Evolutionary conservation across 2,797 vertebrate species (phyloP), one percentile per base, ranked within the genome.

Genomic region (Fistularia commersonii): DNA sequence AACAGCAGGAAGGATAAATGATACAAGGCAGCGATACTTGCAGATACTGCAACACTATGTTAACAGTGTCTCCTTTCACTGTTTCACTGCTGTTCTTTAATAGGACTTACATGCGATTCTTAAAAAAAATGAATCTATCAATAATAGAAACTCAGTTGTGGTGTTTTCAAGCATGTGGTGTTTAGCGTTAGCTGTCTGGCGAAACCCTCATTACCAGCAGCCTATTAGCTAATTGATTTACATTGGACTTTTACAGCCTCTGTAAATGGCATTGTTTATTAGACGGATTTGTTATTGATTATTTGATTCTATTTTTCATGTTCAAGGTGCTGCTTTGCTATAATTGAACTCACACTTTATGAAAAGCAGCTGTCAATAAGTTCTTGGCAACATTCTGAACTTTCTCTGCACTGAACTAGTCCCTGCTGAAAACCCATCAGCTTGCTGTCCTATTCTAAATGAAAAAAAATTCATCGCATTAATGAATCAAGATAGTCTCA

Each of bases 211-310:
- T 78, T 80, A 54, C 23, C 23, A 23, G 23, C 23, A 57, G 41
- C 51, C 73, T 45, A 72, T 80, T 72, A 74, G 57, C 10, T 23
- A 10, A 42, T 23, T 51, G 44, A 54, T 48, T 65, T 11, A 52
- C 13, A 48, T 32, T 80, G 57, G 57, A 55, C 39, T 38, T 44
- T 13, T 32, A 36, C 41, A 9, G 10, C 7, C 51, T 46, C 48
- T 32, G 41, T 59, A 43, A 63, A 61, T 62, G 39, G 51, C 64
- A 61, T 64, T 50, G 52, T 69, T 64, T 64, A 51, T 69, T 62
- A 51, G 39, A 55, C 37, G 49, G 69, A 57, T 37, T n/a, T 23
- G 56, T 37, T 64, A 72, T 71, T 62, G 76, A 77, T 73, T 31
- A n/a, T 62, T 66, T 63, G 38, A 78, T 50, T 45, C 1, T 7